Evolutionary conservation across 2,888 invertebrate species (phyloP), one percentile per base, ranked within the genome.

Genomic region (Helicoverpa assulta): DNA sequence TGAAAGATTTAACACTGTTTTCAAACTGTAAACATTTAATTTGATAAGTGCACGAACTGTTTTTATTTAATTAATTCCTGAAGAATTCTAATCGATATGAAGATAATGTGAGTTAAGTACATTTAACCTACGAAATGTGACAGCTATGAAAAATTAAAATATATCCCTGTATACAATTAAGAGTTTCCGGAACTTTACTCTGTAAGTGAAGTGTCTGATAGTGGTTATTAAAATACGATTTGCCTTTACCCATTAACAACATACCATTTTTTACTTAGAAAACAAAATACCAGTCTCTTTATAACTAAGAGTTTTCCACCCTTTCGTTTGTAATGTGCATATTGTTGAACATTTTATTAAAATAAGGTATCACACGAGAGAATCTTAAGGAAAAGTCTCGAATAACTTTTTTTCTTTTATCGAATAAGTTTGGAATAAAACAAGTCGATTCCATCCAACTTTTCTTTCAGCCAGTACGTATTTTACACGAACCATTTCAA

Each of bases 221-320:
- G 43, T 56, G 10, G 81, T 78, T 83, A 89, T 89, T 88, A 89
- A 87, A 90, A 85, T 83, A 80, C 87, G 85, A 91, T 91, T 91
- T 88, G 80, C 80, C 65, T 74, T 60, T 56, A 79, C 72, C 67
- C 56, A 26, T 76, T 74, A 85, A 83, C 63, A 81, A 72, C 77
- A 69, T 5, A 21, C 3, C 57, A 12, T 53, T 67, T 62, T 68
- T 65, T 21, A 69, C 66, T 76, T 51, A 55, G 53, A 57, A 50
- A 66, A 67, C n/a, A 16, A 47, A n/a, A 47, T n/a, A 47, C 47
- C 64, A 60, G 21, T 56, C 37, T 55, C 62, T 47, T 40, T 10
- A 40, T 18, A 33, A n/a, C n/a, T 37, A 37, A 6, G 7, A 10
- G 21, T 61, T 50, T 10, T 54, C 37, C 29, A 37, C 54, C 50